phyloP scores from a whole-genome alignment of 2,888 invertebrate genomes.

The Pocota personata region DNA sequence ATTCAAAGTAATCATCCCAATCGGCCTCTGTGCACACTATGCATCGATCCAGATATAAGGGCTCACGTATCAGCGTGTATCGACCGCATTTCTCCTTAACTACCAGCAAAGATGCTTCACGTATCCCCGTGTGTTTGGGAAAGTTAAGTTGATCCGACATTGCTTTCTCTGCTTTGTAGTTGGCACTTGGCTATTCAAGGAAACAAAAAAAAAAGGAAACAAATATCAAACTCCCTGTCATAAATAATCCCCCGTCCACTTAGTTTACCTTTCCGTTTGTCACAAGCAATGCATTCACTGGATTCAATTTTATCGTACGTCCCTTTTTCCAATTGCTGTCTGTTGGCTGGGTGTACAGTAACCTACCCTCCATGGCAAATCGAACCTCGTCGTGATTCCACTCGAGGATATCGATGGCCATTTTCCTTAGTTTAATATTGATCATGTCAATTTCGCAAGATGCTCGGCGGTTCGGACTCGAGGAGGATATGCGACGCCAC shows the following conservation, averaged over 20 bases:
- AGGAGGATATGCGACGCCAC: conserved; percentile 94
- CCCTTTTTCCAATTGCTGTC: conserved; percentile 96
- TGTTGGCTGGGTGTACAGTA: conserved; percentile 94
- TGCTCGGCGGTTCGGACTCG: conserved; percentile 87
- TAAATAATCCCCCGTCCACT: background rate
- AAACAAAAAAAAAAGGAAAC: conserved; percentile 23
- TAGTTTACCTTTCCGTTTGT: conserved; percentile 93
- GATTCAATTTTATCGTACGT: conserved; percentile 93
- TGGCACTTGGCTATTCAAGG: conserved; percentile 87
- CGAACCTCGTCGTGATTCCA: conserved; percentile 97
- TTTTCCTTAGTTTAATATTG: conserved; percentile 94
- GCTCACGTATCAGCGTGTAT: conserved; percentile 93
- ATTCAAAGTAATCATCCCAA: conserved; percentile 96
- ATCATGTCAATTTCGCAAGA: conserved; percentile 94
- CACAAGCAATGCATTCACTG: conserved; percentile 94
- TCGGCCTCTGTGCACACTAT: conserved; percentile 94
- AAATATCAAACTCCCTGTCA: background rate
- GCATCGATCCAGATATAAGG: conserved; percentile 94
- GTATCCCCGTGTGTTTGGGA: conserved; percentile 89
- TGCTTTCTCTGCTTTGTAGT: conserved; percentile 86
- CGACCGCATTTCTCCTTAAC: conserved; percentile 95
- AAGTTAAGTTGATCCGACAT: conserved; percentile 87
- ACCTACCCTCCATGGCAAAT: conserved; percentile 94
- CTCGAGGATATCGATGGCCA: conserved; percentile 95
- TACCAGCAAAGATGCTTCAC: conserved; percentile 93